Evolutionary conservation across 2,113 vertebrate species (phyloP), one percentile per base, ranked within the genome.

Genomic region (Cochlearius cochlearius): DNA sequence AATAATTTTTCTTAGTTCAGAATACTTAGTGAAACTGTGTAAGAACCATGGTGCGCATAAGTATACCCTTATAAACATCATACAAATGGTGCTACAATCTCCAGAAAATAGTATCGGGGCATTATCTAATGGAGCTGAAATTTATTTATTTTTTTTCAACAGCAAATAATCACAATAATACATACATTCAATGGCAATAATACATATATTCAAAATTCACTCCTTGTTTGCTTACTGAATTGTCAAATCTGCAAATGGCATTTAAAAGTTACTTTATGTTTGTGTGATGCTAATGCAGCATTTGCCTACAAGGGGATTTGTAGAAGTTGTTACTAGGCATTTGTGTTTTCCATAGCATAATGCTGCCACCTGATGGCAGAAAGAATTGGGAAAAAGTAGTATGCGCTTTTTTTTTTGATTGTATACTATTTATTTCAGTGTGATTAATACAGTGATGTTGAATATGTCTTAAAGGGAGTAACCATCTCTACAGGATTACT

Each of bases 281-380:
- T 45, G 20, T 21, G 67, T 19, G 19, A 16, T 19, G 45, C n/a
- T 76, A 34, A 27, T n/a, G 45, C 13, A 50, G 38, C 2, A 0
- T 73, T 76, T 52, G 25, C 62, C 10, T 25, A 11, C 0, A 0
- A 10, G 30, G 41, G 71, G 7, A 15, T 80, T 60, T 56, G 36
- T 23, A 12, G 22, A 36, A 21, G 27, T 6, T 62, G 8, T 63
- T 43, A 3, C 11, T 5, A 6, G 32, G 32, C 3, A 2, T 59
- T 53, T 84, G 49, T 72, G 58, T 84, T 97, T 97, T 96, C 27
- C 59, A 4, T 90, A 86, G 94, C 95, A 72, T 97, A 94, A 98
- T 94, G 97, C 95, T 98, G 98, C 98, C 98, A 94, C 91, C 98
- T 97, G 58, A 97, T 86, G 98, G 95, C 78, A 76, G 19, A 74